Percentiles rank a stretch among this genome's conserved stretches.
Evolutionary conservation across 1,140 invertebrate species (phyloP).

Genomic region (Caenorhabditis briggsae): DNA sequence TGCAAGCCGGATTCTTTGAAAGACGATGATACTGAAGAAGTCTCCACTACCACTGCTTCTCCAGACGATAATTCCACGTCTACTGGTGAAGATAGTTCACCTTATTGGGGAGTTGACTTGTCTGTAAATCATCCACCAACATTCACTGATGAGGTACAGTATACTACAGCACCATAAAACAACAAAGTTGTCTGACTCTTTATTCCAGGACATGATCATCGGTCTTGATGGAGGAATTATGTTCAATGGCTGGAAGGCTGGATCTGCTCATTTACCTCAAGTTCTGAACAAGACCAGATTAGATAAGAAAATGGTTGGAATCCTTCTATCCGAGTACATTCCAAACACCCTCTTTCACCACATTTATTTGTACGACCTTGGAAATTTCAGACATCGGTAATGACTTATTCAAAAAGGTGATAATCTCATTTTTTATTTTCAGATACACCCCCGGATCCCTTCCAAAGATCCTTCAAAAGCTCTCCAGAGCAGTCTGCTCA

Average conservation of each 20-base stretch:
- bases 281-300: constrained; percentile 39
- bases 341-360: constrained; percentile 67
- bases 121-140: constrained; percentile 35
- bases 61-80: neutral
- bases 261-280: neutral
- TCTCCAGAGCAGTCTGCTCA: constrained; percentile 63
- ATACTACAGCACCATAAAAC: neutral
- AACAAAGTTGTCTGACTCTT: neutral
- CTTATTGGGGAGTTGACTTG: constrained; percentile 30
- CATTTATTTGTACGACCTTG: constrained; percentile 62
- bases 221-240: constrained; percentile 58
- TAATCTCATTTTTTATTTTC: too few relatives aligned
- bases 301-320: constrained; percentile 65
- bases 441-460: constrained; percentile 34
- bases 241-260: constrained; percentile 50
- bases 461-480: constrained; percentile 59
- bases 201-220: constrained; percentile 53
- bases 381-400: constrained; percentile 61
- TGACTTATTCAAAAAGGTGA: neutral
- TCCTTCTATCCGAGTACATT: constrained; percentile 65
- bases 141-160: constrained; percentile 6
- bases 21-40: neutral
- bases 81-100: neutral
- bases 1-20: neutral
- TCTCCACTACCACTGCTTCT: neutral